These are phyloP conservation scores for Himalopsyche phryganea DNA, from an alignment of 1,140 invertebrate genomes.

Conservation along the genomic window DNA sequence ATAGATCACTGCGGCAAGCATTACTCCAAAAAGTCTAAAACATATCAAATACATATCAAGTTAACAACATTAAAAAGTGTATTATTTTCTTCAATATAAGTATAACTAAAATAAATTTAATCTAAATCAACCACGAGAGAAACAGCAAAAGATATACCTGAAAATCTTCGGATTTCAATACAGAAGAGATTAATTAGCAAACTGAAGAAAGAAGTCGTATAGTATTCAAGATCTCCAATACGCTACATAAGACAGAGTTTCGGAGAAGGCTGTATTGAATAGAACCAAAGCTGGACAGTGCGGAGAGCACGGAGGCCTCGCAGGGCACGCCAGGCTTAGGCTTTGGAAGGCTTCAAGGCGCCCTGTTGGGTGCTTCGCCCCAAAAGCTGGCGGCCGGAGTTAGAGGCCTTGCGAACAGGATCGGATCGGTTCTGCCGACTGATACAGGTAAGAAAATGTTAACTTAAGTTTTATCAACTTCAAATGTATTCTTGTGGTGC, in stretches of 20 bases:
- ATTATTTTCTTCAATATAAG: no score
- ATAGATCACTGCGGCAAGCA: no score
- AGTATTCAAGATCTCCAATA: neutral
- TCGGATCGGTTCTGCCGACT: slow-evolving; percentile 29
- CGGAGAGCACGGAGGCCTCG: slow-evolving; percentile 43
- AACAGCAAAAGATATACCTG: no score
- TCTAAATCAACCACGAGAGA: no score
- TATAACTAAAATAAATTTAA: no score
- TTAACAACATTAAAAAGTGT: slow-evolving; percentile 1
- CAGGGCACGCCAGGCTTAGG: slow-evolving; percentile 48
- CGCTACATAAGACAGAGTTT: no score
- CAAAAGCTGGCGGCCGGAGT: slow-evolving; percentile 52
- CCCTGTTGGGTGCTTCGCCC: slow-evolving; percentile 52
- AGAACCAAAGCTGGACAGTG: slow-evolving; percentile 1
- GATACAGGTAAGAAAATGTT: slow-evolving; percentile 29
- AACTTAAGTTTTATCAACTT: no score
- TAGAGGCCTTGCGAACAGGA: slow-evolving; percentile 34
- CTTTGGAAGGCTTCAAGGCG: slow-evolving; percentile 50
- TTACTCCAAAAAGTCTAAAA: neutral
- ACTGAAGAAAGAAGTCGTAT: neutral
- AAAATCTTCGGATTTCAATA: no score
- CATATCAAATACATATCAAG: slow-evolving; percentile 23
- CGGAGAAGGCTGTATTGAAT: neutral
- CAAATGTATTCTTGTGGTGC: no score
- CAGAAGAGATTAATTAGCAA: no score